Percentiles rank a stretch among this genome's conserved stretches.
phyloP scores from a whole-genome alignment of 2,113 vertebrate genomes.

The Todiramphus chloris region DNA sequence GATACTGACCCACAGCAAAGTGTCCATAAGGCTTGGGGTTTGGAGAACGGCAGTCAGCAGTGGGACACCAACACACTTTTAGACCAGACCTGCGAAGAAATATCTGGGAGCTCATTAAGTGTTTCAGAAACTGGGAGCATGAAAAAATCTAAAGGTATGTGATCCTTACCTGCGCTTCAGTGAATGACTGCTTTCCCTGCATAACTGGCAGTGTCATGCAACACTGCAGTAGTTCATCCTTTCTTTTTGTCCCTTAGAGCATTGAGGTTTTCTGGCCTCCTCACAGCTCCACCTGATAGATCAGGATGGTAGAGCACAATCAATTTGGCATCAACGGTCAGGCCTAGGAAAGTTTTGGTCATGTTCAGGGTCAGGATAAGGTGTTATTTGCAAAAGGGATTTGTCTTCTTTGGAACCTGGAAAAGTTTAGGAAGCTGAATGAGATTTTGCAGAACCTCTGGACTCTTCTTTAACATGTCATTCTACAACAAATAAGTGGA shows the following conservation, averaged over 20 bases:
- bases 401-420: background rate
- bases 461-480: background rate
- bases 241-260: background rate
- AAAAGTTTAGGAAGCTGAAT: background rate
- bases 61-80: slow-evolving; percentile 79
- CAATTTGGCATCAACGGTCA: background rate
- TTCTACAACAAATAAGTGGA: background rate
- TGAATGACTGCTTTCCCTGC: background rate
- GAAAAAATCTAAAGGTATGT: slow-evolving; percentile 91
- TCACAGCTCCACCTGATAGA: background rate
- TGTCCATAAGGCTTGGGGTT: slow-evolving; percentile 49
- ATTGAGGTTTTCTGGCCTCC: background rate
- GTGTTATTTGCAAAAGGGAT: background rate
- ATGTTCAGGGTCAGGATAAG: background rate
- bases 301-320: background rate
- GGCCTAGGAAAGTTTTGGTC: background rate
- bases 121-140: slow-evolving; percentile 81
- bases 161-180: background rate
- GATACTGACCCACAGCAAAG: slow-evolving; percentile 18
- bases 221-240: background rate
- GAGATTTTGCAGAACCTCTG: background rate
- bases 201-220: background rate
- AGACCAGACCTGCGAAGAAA: slow-evolving; percentile 78
- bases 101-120: slow-evolving; percentile 87
- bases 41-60: slow-evolving; percentile 50